Conservation (phyloP, 1,140 invertebrate genomes). For the Thaumetopoea pityocampa region DNA sequence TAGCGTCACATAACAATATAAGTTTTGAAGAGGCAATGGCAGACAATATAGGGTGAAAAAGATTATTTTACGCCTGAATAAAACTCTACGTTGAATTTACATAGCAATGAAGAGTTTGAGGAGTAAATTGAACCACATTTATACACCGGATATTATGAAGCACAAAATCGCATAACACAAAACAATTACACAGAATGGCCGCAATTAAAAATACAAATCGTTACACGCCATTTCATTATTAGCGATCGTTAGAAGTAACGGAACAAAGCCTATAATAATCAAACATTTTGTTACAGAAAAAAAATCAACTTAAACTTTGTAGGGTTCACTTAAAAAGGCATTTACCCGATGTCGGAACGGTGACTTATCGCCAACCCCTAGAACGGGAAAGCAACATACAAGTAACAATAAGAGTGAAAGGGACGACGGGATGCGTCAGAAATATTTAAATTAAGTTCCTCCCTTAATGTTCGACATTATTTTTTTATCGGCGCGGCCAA, state of each 20-base stretch:
- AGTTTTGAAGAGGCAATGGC: no score
- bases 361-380: slow-evolving; percentile 46
- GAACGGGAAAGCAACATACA: slow-evolving; percentile 28
- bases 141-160: no score
- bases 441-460: slow-evolving; percentile 68
- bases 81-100: no score
- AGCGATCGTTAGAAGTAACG: slow-evolving; percentile 30
- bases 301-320: slow-evolving; percentile 32
- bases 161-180: no score
- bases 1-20: no score
- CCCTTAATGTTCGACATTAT: slow-evolving; percentile 63
- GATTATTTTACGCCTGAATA: no score
- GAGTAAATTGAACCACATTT: no score
- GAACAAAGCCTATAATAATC: slow-evolving; percentile 22
- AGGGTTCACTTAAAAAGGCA: slow-evolving; percentile 62
- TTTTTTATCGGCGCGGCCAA: slow-evolving; percentile 60
- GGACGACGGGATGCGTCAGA: slow-evolving; percentile 29
- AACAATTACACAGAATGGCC: slow-evolving; percentile 1
- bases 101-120: no score
- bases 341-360: slow-evolving; percentile 38
- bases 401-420: slow-evolving; percentile 8
- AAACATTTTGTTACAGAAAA: slow-evolving; percentile 37
- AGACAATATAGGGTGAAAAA: no score
- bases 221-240: slow-evolving; percentile 12
- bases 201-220: slow-evolving; percentile 10